Evolutionary conservation across 2,113 vertebrate genomes (phyloP).

Genomic region (Alligator mississippiensis): DNA sequence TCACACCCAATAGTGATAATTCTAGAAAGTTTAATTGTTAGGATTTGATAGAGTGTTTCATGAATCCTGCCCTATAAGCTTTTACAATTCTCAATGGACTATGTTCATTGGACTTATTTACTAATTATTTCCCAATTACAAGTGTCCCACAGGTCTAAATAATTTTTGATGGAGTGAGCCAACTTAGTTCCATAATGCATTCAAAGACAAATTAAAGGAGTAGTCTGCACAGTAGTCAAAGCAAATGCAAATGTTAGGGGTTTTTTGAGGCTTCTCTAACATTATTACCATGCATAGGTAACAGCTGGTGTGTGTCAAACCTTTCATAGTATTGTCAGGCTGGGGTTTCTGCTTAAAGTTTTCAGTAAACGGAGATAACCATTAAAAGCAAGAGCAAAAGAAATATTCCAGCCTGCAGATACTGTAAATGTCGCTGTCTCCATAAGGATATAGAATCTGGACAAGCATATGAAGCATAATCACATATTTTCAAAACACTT

Average conservation of each 20-base stretch:
- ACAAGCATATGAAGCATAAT: conserved; percentile 32
- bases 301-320: neutral
- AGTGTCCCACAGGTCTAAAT: conserved; percentile 54
- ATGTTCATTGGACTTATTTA: conserved; percentile 63
- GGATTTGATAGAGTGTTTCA: conserved; percentile 58
- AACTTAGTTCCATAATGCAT: neutral
- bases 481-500: conserved; percentile 45
- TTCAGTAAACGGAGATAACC: conserved; percentile 7
- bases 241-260: neutral
- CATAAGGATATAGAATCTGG: conserved; percentile 20
- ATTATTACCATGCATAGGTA: neutral
- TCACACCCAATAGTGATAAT: conserved; percentile 43
- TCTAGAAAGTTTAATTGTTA: conserved; percentile 62
- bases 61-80: conserved; percentile 7
- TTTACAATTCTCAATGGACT: conserved; percentile 58
- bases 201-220: conserved; percentile 34
- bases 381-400: conserved; percentile 36
- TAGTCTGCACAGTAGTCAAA: neutral
- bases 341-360: neutral
- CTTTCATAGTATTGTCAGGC: neutral
- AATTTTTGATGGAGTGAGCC: conserved; percentile 45
- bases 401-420: conserved; percentile 31
- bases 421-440: conserved; percentile 45
- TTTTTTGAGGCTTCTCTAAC: conserved; percentile 12
- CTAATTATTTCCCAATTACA: conserved; percentile 69